A percentile compares a stretch with the other conserved stretches of the same genome.
Conservation (phyloP, 1,140 invertebrate species). For the Saxidomus purpurata region DNA sequence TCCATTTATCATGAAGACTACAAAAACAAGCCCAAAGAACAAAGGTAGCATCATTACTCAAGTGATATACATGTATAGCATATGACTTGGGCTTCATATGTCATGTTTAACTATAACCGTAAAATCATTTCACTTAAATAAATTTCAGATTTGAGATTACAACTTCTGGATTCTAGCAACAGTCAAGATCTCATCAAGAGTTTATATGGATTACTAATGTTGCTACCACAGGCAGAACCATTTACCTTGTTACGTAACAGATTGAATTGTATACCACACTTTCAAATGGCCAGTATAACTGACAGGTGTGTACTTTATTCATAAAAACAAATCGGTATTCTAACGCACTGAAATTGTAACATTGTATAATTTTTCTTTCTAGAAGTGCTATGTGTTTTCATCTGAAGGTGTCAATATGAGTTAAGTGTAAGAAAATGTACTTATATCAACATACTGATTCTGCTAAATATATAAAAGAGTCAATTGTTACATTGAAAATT, state of each 20-base stretch:
- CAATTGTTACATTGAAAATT: too few species aligned
- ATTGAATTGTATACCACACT: conserved; percentile 94
- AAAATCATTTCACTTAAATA: neutral
- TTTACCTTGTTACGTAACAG: conserved; percentile 95
- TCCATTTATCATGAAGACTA: too few species aligned
- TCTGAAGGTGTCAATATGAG: too few species aligned
- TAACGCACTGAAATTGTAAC: neutral
- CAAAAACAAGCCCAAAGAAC: too few species aligned
- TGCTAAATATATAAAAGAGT: too few species aligned
- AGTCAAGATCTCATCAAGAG: conserved; percentile 94
- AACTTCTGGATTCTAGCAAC: conserved; percentile 93
- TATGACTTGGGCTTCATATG: neutral
- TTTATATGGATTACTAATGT: conserved; percentile 98
- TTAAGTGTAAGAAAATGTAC: too few species aligned
- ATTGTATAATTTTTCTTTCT: neutral
- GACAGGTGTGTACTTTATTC: conserved; percentile 64
- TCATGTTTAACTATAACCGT: neutral
- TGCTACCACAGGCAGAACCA: conserved; percentile 98
- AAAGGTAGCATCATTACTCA: too few species aligned
- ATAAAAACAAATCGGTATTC: too few species aligned
- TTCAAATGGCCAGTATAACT: conserved; percentile 69
- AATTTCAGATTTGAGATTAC: conserved; percentile 94
- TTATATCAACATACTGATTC: too few species aligned
- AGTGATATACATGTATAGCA: neutral
- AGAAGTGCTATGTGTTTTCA: neutral